Conservation (phyloP, 2,888 invertebrate genomes). For the Pandemis cinnamomeana region DNA sequence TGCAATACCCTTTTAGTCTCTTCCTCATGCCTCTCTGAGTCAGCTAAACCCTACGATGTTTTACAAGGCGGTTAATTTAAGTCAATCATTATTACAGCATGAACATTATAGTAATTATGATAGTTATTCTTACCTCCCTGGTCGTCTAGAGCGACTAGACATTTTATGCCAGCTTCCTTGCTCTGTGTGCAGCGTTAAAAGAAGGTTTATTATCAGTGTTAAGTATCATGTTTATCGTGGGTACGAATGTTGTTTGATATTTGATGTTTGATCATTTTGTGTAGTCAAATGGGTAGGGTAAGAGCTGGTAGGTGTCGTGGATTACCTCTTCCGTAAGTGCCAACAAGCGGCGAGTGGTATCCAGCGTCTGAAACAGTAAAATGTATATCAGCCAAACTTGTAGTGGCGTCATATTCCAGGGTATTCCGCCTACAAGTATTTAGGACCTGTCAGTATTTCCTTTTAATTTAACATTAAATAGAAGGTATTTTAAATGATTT, state of each 20-base stretch:
- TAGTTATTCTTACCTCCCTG: constrained; percentile 94
- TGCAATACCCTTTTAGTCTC: constrained; percentile 41
- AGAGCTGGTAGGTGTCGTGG: constrained; percentile 11
- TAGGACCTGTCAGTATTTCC: too few relatives aligned
- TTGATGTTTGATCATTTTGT: constrained; percentile 35
- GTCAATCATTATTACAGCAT: constrained; percentile 29
- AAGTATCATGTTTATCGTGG: constrained; percentile 30
- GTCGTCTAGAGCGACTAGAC: constrained; percentile 97
- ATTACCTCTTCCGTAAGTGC: constrained; percentile 87
- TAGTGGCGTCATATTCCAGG: neutral
- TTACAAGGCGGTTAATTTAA: constrained; percentile 41
- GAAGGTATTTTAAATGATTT: too few relatives aligned
- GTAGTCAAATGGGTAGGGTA: constrained; percentile 18
- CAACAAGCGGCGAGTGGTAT: constrained; percentile 92
- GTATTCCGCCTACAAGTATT: too few relatives aligned
- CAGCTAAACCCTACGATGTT: constrained; percentile 41
- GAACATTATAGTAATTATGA: constrained; percentile 12
- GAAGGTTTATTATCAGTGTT: constrained; percentile 35
- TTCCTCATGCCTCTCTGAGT: constrained; percentile 42
- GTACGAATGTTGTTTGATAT: constrained; percentile 30
- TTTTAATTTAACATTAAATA: too few relatives aligned
- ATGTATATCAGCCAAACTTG: neutral
- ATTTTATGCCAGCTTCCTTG: constrained; percentile 98
- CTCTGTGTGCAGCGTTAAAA: constrained; percentile 85
- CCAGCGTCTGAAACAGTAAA: constrained; percentile 87